Evolutionary conservation across 2,113 vertebrate genomes (phyloP).

Genomic region (Hiodon tergisus): DNA sequence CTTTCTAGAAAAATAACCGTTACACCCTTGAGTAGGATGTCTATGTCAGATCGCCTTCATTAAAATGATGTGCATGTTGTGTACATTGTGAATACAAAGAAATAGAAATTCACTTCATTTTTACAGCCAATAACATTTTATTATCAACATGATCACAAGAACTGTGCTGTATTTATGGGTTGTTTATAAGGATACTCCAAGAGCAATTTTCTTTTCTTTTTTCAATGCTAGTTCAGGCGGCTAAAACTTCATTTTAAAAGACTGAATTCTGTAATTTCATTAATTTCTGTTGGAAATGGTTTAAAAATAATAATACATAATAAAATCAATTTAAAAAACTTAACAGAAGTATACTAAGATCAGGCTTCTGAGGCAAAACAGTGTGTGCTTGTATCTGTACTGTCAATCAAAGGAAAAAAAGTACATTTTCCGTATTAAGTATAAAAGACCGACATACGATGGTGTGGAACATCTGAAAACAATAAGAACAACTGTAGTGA

Average conservation of each 20-base stretch:
- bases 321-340: conserved; percentile 47
- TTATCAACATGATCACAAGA: conserved; percentile 89
- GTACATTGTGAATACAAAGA: no score
- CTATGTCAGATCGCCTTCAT: no score
- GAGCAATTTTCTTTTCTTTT: conserved; percentile 52
- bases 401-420: conserved; percentile 33
- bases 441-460: conserved; percentile 72
- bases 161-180: conserved; percentile 65
- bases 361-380: conserved; percentile 64
- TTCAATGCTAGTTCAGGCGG: conserved; percentile 50
- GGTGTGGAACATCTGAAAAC: conserved; percentile 72
- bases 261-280: conserved; percentile 53
- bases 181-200: conserved; percentile 59
- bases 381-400: conserved; percentile 36
- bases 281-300: conserved; percentile 52
- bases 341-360: conserved; percentile 56
- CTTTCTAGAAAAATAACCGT: no score
- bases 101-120: conserved; percentile 42
- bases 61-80: no score
- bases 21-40: no score
- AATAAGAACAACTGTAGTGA: conserved; percentile 49
- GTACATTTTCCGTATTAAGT: conserved; percentile 80
- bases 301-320: no score
- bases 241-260: conserved; percentile 43
- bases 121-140: conserved; percentile 90